Percentiles rank a stretch among this genome's conserved stretches.
phyloP scores from a whole-genome alignment of 1,140 invertebrate species.

The Notospermus geniculatus region DNA sequence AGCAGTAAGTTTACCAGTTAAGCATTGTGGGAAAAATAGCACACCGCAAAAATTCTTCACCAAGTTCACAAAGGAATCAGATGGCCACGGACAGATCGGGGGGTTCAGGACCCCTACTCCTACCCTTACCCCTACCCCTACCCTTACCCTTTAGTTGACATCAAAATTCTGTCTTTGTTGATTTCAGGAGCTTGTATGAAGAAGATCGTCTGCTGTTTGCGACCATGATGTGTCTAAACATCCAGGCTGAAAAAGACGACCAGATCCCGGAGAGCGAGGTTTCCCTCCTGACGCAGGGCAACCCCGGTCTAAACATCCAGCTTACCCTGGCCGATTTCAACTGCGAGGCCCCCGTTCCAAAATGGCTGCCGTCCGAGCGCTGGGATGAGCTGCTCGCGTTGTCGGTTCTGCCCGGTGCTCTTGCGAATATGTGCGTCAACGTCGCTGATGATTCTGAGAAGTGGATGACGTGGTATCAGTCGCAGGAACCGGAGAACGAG shows the following conservation, averaged over 20 bases:
- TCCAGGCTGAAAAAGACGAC: conserved; percentile 44
- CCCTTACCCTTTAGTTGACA: too few relatives aligned
- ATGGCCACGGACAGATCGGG: too few relatives aligned
- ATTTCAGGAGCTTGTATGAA: conserved; percentile 44
- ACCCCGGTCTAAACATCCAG: conserved; percentile 53
- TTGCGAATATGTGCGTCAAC: conserved; percentile 51
- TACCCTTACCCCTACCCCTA: too few relatives aligned
- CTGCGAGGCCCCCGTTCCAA: conserved; percentile 37
- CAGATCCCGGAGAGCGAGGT: conserved; percentile 50
- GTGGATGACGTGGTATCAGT: conserved; percentile 48
- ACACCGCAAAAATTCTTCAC: too few relatives aligned
- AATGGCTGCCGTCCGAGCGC: conserved; percentile 47
- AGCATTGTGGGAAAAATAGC: too few relatives aligned
- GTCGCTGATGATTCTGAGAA: conserved; percentile 38
- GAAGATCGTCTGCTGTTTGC: conserved; percentile 47
- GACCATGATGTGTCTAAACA: conserved; percentile 46
- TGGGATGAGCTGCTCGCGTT: conserved; percentile 55
- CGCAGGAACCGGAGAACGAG: conserved; percentile 41
- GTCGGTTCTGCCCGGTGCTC: conserved; percentile 51
- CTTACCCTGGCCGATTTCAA: conserved; percentile 53
- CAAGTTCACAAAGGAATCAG: too few relatives aligned
- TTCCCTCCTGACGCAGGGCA: conserved; percentile 50
- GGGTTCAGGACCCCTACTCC: too few relatives aligned
- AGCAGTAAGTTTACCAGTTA: conserved; percentile 35
- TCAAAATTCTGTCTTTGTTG: too few relatives aligned